Conservation (phyloP, 1,140 invertebrate genomes). For the Ephestia elutella region DNA sequence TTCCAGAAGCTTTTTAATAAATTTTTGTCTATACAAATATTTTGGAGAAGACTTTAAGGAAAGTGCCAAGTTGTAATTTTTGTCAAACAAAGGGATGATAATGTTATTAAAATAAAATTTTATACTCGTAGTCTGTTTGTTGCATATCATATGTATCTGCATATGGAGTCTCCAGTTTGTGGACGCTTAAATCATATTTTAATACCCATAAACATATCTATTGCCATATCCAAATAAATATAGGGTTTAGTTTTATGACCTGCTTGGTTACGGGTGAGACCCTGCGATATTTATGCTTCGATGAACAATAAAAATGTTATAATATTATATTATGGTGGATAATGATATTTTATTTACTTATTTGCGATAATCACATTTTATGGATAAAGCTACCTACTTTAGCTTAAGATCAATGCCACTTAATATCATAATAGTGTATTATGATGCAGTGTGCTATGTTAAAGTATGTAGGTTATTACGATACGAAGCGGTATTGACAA, state of each 20-base stretch:
- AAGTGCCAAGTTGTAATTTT: slow-evolving; percentile 33
- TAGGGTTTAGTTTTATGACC: slow-evolving; percentile 36
- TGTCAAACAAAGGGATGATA: slow-evolving; percentile 15
- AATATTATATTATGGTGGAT: slow-evolving; percentile 8
- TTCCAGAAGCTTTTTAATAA: slow-evolving; percentile 5
- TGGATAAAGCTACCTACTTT: not conserved
- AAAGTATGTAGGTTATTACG: too few relatives aligned
- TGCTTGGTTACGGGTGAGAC: slow-evolving; percentile 24
- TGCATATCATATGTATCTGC: slow-evolving; percentile 42
- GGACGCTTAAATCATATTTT: slow-evolving; percentile 19
- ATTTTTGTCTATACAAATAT: not conserved
- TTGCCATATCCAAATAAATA: slow-evolving; percentile 36
- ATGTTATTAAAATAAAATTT: slow-evolving; percentile 12
- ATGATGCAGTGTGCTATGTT: too few relatives aligned
- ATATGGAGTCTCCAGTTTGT: slow-evolving; percentile 18
- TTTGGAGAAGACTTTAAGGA: slow-evolving; percentile 21
- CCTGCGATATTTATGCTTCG: slow-evolving; percentile 25
- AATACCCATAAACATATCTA: slow-evolving; percentile 25
- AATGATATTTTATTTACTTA: slow-evolving; percentile 8
- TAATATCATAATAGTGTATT: too few relatives aligned
- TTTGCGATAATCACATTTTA: slow-evolving; percentile 5
- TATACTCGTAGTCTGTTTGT: slow-evolving; percentile 9
- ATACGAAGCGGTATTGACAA: too few relatives aligned
- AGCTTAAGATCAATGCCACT: too few relatives aligned
- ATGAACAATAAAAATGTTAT: slow-evolving; percentile 28